Evolutionary conservation across 2,797 vertebrate species (phyloP), one percentile per base, ranked within the genome.

Genomic region (Tamandua tetradactyla): DNA sequence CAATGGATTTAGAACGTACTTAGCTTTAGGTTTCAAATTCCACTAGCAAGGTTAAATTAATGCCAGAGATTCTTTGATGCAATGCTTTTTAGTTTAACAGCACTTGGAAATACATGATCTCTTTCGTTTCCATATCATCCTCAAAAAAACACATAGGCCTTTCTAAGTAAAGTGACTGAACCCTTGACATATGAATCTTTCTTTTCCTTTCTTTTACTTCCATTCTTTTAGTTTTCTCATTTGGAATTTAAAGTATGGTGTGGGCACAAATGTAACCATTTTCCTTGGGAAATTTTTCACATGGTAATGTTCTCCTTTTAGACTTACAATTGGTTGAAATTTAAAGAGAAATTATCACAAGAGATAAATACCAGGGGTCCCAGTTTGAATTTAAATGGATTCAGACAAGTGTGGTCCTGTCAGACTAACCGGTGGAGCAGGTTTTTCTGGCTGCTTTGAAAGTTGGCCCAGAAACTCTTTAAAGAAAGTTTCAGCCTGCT

Each of bases 61-160:
- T 62, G 14, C 3, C 27, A 20, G n/a, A 42, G 35, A 49, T 17
- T 49, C 30, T 76, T 59, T 72, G 32, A 66, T 40, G 37, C 1
- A 0, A 40, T 64, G 32, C 11, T 23, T 66, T 89, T 18, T 0
- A 4, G 7, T 49, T 35, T 90, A 75, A 52, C 15, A 55, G 25
- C 9, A 55, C 0, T n/a, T 59, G 35, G 5, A 2, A 2, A 52
- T 5, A 0, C 23, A 7, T 23, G 42, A 35, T 64, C n/a, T 9
- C 49, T 42, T 42, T 66, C 30, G 5, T 44, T 78, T 1, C 32
- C 10, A 40, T 17, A 42, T 44, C 18, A 59, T 5, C 52, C 22
- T 71, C 32, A 72, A 35, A 14, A 37, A 87, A 44, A 71, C 5
- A 68, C 11, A 11, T 4, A 68, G 47, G 37, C 27, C 32, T 59